Evolutionary conservation across 2,888 invertebrate genomes (phyloP).

Genomic region (Caenorhabditis japonica): DNA sequence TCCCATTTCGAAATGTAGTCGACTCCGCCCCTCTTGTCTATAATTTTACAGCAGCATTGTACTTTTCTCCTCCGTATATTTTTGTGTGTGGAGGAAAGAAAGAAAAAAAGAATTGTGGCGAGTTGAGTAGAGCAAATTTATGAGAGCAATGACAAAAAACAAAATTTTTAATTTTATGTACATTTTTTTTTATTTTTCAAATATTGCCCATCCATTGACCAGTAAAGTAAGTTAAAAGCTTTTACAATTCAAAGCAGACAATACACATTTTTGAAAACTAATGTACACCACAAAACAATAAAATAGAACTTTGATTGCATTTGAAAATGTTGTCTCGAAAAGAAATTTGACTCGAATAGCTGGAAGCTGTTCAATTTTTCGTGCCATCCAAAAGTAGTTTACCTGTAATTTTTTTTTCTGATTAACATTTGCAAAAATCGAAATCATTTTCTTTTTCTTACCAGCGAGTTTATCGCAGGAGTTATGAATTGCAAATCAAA

Average conservation of each 20-base stretch:
- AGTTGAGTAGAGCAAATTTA: background rate
- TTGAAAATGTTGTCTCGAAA: slow-evolving; percentile 33
- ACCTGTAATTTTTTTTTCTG: slow-evolving; percentile 23
- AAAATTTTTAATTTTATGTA: no score
- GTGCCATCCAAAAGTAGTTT: slow-evolving; percentile 49
- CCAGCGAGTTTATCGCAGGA: slow-evolving; percentile 46
- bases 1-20: background rate
- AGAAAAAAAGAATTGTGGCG: slow-evolving; percentile 3
- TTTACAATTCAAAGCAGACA: slow-evolving; percentile 24
- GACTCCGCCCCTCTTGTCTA: slow-evolving; percentile 30
- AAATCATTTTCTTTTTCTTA: slow-evolving; percentile 12
- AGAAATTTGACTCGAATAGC: slow-evolving; percentile 33
- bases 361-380: slow-evolving; percentile 30
- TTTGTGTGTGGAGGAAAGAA: background rate
- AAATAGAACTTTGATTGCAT: slow-evolving; percentile 18
- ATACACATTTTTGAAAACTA: slow-evolving; percentile 39
- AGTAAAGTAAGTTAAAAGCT: slow-evolving; percentile 4
- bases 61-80: slow-evolving; percentile 8
- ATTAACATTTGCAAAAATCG: background rate
- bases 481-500: slow-evolving; percentile 55
- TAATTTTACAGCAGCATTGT: slow-evolving; percentile 31
- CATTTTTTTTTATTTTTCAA: no score
- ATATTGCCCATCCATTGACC: no score
- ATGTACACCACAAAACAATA: slow-evolving; percentile 31
- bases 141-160: background rate